A percentile compares a stretch with the other conserved stretches of the same genome.
phyloP scores from a whole-genome alignment of 2,888 invertebrate species.

The Frankliniella intonsa region DNA sequence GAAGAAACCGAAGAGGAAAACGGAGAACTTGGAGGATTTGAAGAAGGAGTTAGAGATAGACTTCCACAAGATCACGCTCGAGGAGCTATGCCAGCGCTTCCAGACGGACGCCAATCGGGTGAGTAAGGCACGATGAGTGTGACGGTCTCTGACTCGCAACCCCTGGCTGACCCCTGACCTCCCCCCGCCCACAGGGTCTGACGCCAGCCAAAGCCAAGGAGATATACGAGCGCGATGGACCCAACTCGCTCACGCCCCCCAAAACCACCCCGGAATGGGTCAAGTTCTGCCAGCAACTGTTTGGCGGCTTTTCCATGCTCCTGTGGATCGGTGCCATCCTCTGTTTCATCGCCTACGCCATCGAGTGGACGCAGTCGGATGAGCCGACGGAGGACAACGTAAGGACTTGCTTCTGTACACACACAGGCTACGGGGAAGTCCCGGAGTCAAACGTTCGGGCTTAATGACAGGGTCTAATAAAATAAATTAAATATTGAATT shows the following conservation, averaged over 20 bases:
- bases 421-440: no score
- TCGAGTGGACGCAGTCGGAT: conserved; percentile 47
- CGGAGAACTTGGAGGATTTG: conserved; percentile 48
- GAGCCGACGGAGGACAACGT: conserved; percentile 57
- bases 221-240: conserved; percentile 58
- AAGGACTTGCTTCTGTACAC: conserved; percentile 39
- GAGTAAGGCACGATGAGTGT: neutral
- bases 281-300: conserved; percentile 58
- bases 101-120: conserved; percentile 44
- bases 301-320: conserved; percentile 71
- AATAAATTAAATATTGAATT: neutral
- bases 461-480: no score
- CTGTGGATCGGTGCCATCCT: conserved; percentile 73
- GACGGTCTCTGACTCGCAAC: no score
- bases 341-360: conserved; percentile 60
- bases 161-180: neutral
- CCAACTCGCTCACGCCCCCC: conserved; percentile 69
- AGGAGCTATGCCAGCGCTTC: conserved; percentile 45
- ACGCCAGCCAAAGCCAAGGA: conserved; percentile 55
- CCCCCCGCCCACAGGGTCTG: conserved; percentile 51
- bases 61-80: conserved; percentile 50
- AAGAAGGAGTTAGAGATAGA: conserved; percentile 58
- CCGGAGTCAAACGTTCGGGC: no score
- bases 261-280: conserved; percentile 66
- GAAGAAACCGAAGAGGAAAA: conserved; percentile 10